Evolutionary conservation across 2,888 invertebrate species (phyloP).

Genomic region (Dryocosmus kuriphilus): DNA sequence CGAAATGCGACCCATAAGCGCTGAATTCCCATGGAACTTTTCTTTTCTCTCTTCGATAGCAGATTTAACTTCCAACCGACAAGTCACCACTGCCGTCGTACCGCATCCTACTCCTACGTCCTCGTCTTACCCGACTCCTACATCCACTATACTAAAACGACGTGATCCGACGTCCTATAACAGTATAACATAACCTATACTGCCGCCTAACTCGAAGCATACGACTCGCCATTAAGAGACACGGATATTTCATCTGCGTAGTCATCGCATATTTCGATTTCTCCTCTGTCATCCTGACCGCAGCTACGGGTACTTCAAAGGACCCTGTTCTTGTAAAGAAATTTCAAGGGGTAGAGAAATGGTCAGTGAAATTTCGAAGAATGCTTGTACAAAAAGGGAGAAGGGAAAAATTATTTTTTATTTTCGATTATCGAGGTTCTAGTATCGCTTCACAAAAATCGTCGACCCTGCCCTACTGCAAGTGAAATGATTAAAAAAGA

Average conservation of each 20-base stretch:
- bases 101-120: constrained; percentile 47
- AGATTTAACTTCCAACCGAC: constrained; percentile 28
- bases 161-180: constrained; percentile 20
- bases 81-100: constrained; percentile 29
- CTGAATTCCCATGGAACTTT: constrained; percentile 37
- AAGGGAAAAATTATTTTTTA: neutral
- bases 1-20: constrained; percentile 35
- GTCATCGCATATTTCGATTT: constrained; percentile 73
- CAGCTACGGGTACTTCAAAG: constrained; percentile 67
- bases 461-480: too few relatives aligned
- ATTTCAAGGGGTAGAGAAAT: constrained; percentile 18
- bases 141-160: constrained; percentile 41
- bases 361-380: neutral
- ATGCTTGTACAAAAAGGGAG: neutral
- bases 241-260: constrained; percentile 71
- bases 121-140: constrained; percentile 47
- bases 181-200: constrained; percentile 46
- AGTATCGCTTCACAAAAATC: too few relatives aligned
- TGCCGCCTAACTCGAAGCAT: constrained; percentile 51
- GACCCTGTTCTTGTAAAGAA: constrained; percentile 45
- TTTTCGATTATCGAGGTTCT: too few relatives aligned
- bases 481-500: too few relatives aligned
- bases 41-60: constrained; percentile 22
- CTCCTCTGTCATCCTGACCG: constrained; percentile 69
- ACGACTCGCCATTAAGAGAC: constrained; percentile 67